Evolutionary conservation across 2,113 vertebrate genomes (phyloP), one percentile per base, ranked within the genome.

Genomic region (Ginglymostoma cirratum): DNA sequence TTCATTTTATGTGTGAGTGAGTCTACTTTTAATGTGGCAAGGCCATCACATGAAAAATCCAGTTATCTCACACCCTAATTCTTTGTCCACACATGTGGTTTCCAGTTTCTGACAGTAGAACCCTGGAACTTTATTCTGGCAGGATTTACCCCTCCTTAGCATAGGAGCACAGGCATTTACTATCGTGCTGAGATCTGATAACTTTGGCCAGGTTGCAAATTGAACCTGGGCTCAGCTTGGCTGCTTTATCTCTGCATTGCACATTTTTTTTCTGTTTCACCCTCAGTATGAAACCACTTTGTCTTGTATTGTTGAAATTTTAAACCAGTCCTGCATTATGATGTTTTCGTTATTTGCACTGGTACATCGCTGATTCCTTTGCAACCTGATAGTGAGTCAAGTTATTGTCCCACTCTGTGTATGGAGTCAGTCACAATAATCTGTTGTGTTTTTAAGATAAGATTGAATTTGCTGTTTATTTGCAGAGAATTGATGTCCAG

Each of bases 401-500:
- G 55, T 34, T 65, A 27, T 5, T 27, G 86, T 0, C 24, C 48
- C 34, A 14, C 30, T 65, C 3, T 34, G 87, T 15, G 1, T 21
- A 55, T 15, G 27, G 27, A 87, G 42, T 87, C 83, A 86, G 24
- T 89, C 6, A 89, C 87, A 30, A 1, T 55, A 45, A 12, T 52
- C 17, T 45, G 48, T 42, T 87, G 45, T 27, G 38, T 6, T 24
- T 24, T 48, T 42, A 52, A 14, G 12, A 3, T 3, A 55, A 5
- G 61, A n/a, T 38, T 1, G 38, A 30, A 15, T 55, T 87, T 66
- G 0, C 96, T 65, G n/a, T 96, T 96, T 96, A 85, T 67, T 95
- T 52, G 48, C 96, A 99, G 99, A 94, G 98, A 98, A 96, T 98
- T 99, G 97, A 98, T 99, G 94, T 98, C 98, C 95, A 98, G 97